Percentiles rank a stretch among this genome's conserved stretches.
Evolutionary conservation across 2,113 vertebrate genomes (phyloP).

Genomic region (Morphnarchus princeps): DNA sequence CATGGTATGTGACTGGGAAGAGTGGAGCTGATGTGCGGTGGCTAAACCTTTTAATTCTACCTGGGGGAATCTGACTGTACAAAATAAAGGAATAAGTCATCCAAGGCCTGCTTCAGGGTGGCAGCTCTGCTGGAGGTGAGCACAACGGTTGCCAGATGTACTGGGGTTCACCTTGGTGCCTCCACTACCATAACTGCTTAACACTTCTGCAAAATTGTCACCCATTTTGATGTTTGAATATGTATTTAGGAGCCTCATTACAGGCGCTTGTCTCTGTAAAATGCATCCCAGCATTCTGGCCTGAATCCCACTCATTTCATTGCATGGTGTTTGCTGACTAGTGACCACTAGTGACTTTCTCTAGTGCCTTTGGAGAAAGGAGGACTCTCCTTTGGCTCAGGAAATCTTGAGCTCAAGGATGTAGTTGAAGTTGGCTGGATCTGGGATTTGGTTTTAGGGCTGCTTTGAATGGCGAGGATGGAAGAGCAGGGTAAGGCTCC

Average conservation of each 20-base stretch:
- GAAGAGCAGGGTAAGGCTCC: background rate
- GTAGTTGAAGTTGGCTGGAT: background rate
- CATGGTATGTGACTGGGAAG: background rate
- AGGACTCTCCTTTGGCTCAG: background rate
- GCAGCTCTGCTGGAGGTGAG: background rate
- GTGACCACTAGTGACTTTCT: background rate
- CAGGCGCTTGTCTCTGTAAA: background rate
- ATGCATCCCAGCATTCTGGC: background rate
- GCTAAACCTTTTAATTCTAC: background rate
- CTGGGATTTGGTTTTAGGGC: background rate
- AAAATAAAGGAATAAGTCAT: background rate
- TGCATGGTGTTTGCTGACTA: background rate
- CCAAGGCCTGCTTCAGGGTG: background rate
- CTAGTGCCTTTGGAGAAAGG: background rate
- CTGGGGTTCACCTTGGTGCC: background rate
- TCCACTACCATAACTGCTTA: background rate
- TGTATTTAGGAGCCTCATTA: background rate
- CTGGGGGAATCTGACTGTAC: background rate
- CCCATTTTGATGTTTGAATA: background rate
- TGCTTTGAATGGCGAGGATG: background rate
- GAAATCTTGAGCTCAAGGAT: background rate
- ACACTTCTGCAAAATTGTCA: background rate
- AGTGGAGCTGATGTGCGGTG: background rate
- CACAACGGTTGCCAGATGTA: background rate
- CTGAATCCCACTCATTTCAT: background rate